A percentile compares a stretch with the other conserved stretches of the same genome.
Evolutionary conservation across 2,113 vertebrate genomes (phyloP).

Genomic region (Lontra canadensis): DNA sequence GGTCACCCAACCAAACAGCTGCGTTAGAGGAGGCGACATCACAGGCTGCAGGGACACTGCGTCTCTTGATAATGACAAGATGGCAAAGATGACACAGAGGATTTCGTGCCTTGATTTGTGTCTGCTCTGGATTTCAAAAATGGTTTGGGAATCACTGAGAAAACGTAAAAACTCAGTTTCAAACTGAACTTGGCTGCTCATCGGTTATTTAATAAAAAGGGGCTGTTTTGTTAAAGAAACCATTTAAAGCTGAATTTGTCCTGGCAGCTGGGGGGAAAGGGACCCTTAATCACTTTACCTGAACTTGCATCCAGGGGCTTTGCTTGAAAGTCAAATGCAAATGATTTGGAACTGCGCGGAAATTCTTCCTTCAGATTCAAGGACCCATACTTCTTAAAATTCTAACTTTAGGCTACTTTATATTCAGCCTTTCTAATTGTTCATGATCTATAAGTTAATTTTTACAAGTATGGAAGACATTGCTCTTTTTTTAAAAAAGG

Average conservation of each 20-base stretch:
- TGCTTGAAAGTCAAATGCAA: not conserved
- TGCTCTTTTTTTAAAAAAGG: not conserved
- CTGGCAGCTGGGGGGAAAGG: not conserved
- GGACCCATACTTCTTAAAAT: not conserved
- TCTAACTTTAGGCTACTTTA: not conserved
- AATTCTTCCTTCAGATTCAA: not conserved
- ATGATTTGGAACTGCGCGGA: not conserved
- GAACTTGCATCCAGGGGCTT: not conserved
- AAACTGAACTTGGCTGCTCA: not conserved
- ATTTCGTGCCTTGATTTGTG: not conserved
- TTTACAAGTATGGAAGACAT: not conserved
- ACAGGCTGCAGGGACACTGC: not conserved
- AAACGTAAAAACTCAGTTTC: slow-evolving; percentile 1
- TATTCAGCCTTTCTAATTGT: not conserved
- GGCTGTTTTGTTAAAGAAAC: not conserved
- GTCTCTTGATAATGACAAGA: not conserved
- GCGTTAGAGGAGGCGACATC: not conserved
- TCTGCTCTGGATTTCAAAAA: not conserved
- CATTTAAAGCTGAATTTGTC: not conserved
- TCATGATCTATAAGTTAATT: not conserved
- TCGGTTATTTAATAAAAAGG: not conserved
- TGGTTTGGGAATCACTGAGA: not conserved
- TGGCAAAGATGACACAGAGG: not conserved
- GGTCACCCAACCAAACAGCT: not conserved
- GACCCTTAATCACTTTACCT: not conserved